Conservation (phyloP, 2,888 invertebrate genomes). For the Carterocephalus palaemon region DNA sequence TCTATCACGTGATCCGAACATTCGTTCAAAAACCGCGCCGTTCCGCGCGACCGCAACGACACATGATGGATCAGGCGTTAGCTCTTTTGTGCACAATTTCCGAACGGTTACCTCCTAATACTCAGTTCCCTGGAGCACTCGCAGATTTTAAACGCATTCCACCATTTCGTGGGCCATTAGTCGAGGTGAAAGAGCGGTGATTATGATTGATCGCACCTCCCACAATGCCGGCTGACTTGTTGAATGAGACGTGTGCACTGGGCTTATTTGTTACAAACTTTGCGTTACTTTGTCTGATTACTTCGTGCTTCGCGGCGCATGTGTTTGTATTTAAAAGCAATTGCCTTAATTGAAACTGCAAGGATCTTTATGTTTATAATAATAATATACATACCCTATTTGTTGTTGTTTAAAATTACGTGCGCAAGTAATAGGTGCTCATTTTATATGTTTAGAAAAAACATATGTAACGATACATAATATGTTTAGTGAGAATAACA, state of each 20-base stretch:
- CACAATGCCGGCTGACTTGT: constrained; percentile 70
- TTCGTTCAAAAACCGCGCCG: constrained; percentile 11
- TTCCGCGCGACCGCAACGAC: constrained; percentile 38
- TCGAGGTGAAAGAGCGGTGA: constrained; percentile 74
- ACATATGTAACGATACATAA: too few relatives aligned
- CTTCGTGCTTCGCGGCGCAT: constrained; percentile 19
- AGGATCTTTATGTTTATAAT: too few relatives aligned
- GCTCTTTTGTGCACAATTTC: constrained; percentile 67
- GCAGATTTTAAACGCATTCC: constrained; percentile 75
- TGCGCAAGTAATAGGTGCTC: too few relatives aligned
- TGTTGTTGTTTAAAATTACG: too few relatives aligned
- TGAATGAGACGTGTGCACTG: constrained; percentile 67
- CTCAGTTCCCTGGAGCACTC: constrained; percentile 47
- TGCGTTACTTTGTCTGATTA: constrained; percentile 42
- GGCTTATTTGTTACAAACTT: constrained; percentile 57
- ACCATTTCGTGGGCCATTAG: constrained; percentile 76
- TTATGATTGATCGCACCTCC: constrained; percentile 73
- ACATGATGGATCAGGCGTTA: constrained; percentile 68
- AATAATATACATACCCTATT: too few relatives aligned
- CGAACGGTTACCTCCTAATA: constrained; percentile 73
- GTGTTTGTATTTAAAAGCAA: constrained; percentile 19
- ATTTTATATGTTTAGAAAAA: too few relatives aligned
- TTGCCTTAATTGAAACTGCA: constrained; percentile 20
- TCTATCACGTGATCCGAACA: constrained; percentile 26
- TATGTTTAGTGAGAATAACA: too few relatives aligned